Conservation (phyloP, 2,113 vertebrate genomes). For the Romanogobio albipinnatus region DNA sequence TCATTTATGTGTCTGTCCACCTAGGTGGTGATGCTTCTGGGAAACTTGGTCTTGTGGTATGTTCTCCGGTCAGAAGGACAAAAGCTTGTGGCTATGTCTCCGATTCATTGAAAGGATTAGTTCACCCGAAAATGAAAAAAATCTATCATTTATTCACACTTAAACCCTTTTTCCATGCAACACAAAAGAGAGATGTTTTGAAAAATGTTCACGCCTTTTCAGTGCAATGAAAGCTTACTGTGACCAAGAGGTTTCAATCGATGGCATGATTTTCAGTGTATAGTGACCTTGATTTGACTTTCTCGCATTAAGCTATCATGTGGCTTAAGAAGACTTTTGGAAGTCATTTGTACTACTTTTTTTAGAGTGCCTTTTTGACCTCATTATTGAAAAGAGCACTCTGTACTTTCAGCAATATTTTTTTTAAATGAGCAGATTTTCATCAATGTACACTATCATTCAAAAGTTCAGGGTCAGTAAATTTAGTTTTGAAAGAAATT, state of each 20-base stretch:
- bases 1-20: conserved; percentile 33
- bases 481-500: no score
- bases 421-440: no score
- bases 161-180: neutral
- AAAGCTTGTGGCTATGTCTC: neutral
- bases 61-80: neutral
- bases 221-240: neutral
- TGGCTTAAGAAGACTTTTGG: neutral
- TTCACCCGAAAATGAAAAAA: neutral
- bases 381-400: no score
- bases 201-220: neutral
- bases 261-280: neutral
- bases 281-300: neutral
- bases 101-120: neutral
- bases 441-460: no score
- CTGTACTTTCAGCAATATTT: no score
- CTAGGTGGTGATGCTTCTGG: neutral
- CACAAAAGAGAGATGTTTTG: neutral
- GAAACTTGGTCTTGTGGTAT: neutral
- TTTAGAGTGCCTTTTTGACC: neutral
- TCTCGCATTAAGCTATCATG: neutral
- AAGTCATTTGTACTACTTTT: neutral
- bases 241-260: neutral
- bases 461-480: no score
- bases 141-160: neutral